These are phyloP conservation scores for Cercopithecus petaurista DNA, from an alignment of 2,797 vertebrate genomes.

Conservation along the genomic window DNA sequence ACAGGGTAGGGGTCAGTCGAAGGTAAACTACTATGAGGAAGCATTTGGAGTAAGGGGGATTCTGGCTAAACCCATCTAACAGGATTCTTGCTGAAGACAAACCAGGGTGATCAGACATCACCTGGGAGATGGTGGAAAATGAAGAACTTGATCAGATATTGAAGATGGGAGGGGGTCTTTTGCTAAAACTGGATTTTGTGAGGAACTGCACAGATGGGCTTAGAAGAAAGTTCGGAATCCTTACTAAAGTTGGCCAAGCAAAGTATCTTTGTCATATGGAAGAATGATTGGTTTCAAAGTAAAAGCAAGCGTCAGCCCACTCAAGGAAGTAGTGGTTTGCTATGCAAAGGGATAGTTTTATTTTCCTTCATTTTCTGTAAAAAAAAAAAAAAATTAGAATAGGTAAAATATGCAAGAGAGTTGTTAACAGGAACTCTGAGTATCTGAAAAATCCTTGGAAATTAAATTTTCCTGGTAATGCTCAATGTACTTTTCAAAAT, in stretches of 20 bases:
- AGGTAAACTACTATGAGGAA: not conserved
- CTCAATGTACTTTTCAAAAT: not conserved
- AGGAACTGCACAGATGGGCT: not conserved
- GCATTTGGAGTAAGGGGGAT: not conserved
- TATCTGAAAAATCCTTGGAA: constrained; percentile 13
- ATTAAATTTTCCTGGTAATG: not conserved
- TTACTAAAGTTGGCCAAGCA: not conserved
- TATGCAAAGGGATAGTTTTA: not conserved
- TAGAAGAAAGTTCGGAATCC: not conserved
- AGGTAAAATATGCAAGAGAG: not conserved
- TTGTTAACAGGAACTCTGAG: not conserved
- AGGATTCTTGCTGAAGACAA: not conserved
- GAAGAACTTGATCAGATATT: not conserved
- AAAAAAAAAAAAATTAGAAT: constrained; percentile 22
- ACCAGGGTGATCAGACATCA: not conserved
- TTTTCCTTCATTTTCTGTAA: not conserved
- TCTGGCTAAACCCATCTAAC: not conserved
- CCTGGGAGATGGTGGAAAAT: not conserved
- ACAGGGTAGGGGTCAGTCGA: not conserved
- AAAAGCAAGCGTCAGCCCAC: not conserved
- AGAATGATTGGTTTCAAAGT: constrained; percentile 34
- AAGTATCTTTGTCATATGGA: not conserved
- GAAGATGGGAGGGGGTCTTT: not conserved
- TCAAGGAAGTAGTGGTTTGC: constrained; percentile 7
- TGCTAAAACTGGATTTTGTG: not conserved